These are phyloP conservation scores for Drosophila sp. DNA, from an alignment of 1,140 invertebrate genomes.

Conservation along the genomic window DNA sequence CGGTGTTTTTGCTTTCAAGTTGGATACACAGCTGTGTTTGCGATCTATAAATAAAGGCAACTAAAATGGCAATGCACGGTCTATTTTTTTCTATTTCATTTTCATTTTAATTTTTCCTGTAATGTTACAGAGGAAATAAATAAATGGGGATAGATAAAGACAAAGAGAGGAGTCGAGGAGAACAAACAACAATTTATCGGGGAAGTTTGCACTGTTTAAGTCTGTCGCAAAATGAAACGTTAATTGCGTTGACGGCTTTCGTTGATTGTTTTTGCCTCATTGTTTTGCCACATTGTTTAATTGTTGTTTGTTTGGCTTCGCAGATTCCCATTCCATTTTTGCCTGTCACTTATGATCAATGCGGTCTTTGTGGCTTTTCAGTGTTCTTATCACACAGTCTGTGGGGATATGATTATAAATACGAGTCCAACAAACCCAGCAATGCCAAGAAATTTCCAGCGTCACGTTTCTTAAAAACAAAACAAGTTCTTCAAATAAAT, in stretches of 20 bases:
- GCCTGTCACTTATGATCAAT: constrained; percentile 39
- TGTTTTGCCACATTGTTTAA: constrained; percentile 39
- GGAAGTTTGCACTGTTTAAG: constrained; percentile 21
- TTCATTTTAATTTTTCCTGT: too few species aligned
- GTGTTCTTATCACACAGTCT: constrained; percentile 47
- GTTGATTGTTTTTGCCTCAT: constrained; percentile 27
- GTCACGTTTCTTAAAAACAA: constrained; percentile 33
- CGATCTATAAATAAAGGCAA: constrained; percentile 72
- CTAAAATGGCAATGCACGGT: constrained; percentile 72
- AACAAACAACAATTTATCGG: not conserved
- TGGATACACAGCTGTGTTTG: constrained; percentile 70
- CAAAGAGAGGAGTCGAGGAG: too few species aligned
- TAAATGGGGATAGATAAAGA: too few species aligned
- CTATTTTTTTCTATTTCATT: too few species aligned
- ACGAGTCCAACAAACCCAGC: not conserved
- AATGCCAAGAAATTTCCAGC: constrained; percentile 16
- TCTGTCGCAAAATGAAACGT: constrained; percentile 32
- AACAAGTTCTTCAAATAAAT: constrained; percentile 12
- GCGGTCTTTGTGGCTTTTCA: constrained; percentile 32
- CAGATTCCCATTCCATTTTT: constrained; percentile 19
- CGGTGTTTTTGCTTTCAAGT: constrained; percentile 51
- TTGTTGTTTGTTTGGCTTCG: constrained; percentile 33
- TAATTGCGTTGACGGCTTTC: constrained; percentile 68
- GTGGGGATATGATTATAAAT: not conserved
- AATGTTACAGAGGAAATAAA: too few species aligned